Evolutionary conservation across 2,888 invertebrate species (phyloP).

Genomic region (Drosophila putrida): DNA sequence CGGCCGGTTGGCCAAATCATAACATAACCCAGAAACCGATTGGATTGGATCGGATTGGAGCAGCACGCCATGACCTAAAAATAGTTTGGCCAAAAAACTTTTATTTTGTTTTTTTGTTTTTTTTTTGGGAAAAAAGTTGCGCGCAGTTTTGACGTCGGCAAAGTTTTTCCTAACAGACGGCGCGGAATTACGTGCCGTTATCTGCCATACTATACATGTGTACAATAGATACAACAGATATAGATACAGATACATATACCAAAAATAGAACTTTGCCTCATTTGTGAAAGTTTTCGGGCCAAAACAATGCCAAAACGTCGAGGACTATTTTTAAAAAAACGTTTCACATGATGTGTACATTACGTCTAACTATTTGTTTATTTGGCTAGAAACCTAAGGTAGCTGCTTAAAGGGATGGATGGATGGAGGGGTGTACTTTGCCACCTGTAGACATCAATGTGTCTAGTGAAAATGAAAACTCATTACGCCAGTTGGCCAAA

Average conservation of each 20-base stretch:
- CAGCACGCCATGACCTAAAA: slow-evolving; percentile 76
- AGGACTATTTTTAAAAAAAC: slow-evolving; percentile 67
- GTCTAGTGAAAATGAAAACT: slow-evolving; percentile 66
- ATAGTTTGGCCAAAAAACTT: slow-evolving; percentile 45
- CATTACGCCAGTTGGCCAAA: slow-evolving; percentile 73
- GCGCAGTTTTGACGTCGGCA: slow-evolving; percentile 63
- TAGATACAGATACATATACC: slow-evolving; percentile 42
- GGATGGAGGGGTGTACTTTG: slow-evolving; percentile 19
- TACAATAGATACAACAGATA: slow-evolving; percentile 45
- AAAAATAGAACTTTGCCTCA: slow-evolving; percentile 80
- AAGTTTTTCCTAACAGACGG: slow-evolving; percentile 67
- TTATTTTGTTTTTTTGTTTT: not conserved
- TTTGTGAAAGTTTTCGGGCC: slow-evolving; percentile 71
- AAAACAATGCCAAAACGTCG: slow-evolving; percentile 51
- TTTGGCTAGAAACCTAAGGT: slow-evolving; percentile 25
- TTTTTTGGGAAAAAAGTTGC: slow-evolving; percentile 33
- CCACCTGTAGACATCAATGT: slow-evolving; percentile 70
- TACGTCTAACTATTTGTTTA: slow-evolving; percentile 45
- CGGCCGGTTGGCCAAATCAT: slow-evolving; percentile 24
- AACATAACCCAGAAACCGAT: slow-evolving; percentile 39
- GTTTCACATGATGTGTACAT: slow-evolving; percentile 61
- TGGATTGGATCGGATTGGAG: slow-evolving; percentile 26
- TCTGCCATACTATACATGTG: slow-evolving; percentile 47
- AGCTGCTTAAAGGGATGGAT: not conserved
- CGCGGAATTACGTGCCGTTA: slow-evolving; percentile 71